Conservation (phyloP, 2,888 invertebrate genomes). For the Chrysolina oricalcia region DNA sequence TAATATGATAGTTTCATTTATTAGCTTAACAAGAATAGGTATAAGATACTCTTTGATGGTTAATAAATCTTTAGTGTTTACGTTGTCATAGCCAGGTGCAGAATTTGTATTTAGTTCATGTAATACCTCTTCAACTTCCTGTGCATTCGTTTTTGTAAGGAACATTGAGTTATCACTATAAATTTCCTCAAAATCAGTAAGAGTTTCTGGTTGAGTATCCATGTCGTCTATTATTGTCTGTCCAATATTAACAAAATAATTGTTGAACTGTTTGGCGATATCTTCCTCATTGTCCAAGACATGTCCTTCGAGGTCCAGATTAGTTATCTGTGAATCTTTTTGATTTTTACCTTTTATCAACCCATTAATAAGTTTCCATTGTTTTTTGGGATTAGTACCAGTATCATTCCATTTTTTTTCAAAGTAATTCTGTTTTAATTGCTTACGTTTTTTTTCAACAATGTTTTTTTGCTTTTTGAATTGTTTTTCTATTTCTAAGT, state of each 20-base stretch:
- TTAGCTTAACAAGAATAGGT: no score
- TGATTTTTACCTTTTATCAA: slow-evolving; percentile 25
- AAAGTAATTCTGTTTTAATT: not conserved
- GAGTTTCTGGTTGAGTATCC: slow-evolving; percentile 20
- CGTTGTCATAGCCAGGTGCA: slow-evolving; percentile 22
- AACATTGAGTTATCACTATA: slow-evolving; percentile 12
- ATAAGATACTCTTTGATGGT: not conserved
- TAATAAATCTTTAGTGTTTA: slow-evolving; percentile 11
- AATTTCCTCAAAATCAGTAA: slow-evolving; percentile 21
- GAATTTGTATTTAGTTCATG: slow-evolving; percentile 23
- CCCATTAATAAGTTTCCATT: slow-evolving; percentile 21
- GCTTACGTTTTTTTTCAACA: not conserved
- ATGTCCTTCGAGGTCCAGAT: slow-evolving; percentile 7
- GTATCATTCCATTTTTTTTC: slow-evolving; percentile 20
- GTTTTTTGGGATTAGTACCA: slow-evolving; percentile 17
- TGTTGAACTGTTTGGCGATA: not conserved
- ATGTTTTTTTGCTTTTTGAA: slow-evolving; percentile 10
- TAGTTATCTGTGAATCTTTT: slow-evolving; percentile 19
- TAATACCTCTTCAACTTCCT: slow-evolving; percentile 17
- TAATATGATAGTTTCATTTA: no score
- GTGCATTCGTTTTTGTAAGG: slow-evolving; percentile 13
- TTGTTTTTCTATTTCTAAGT: no score
- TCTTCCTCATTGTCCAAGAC: not conserved
- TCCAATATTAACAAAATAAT: no score
- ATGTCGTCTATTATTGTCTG: no score